Percentiles rank a stretch among this genome's conserved stretches.
Conservation (phyloP, 2,888 invertebrate genomes). For the Exocentrus adspersus region DNA sequence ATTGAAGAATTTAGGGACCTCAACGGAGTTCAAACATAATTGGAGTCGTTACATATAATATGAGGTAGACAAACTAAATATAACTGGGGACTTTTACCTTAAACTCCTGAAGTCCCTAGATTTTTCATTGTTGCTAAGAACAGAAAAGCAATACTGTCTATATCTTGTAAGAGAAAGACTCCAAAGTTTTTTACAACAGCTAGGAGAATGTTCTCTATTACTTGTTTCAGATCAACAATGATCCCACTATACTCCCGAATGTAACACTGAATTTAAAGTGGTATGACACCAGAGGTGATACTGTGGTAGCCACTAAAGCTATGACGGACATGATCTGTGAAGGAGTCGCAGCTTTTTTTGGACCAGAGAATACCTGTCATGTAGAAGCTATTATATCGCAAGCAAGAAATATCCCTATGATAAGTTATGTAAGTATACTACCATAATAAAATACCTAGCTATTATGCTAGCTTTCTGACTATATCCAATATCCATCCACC, state of each 20-base stretch:
- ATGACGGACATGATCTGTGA: constrained; percentile 92
- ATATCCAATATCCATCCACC: too few relatives aligned
- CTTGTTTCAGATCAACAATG: constrained; percentile 74
- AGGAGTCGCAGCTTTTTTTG: constrained; percentile 92
- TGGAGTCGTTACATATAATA: too few relatives aligned
- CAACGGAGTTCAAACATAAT: neutral
- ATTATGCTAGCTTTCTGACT: too few relatives aligned
- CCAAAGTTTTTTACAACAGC: too few relatives aligned
- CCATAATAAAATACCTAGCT: too few relatives aligned
- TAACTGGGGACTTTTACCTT: too few relatives aligned
- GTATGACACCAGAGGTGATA: constrained; percentile 88
- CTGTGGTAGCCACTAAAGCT: constrained; percentile 81
- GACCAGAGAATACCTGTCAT: constrained; percentile 92
- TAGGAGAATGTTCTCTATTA: too few relatives aligned
- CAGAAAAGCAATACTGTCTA: too few relatives aligned
- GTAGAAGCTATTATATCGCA: constrained; percentile 96
- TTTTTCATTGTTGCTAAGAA: too few relatives aligned
- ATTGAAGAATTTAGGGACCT: neutral
- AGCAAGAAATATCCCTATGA: constrained; percentile 94
- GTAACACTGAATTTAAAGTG: constrained; percentile 78
- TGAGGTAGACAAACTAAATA: too few relatives aligned
- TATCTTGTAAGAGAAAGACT: too few relatives aligned
- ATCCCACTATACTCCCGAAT: constrained; percentile 75
- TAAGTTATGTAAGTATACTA: constrained; percentile 89
- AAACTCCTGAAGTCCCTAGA: too few relatives aligned